Evolutionary conservation across 2,797 vertebrate genomes (phyloP), one percentile per base, ranked within the genome.

Genomic region (Odontamblyopus rebecca): DNA sequence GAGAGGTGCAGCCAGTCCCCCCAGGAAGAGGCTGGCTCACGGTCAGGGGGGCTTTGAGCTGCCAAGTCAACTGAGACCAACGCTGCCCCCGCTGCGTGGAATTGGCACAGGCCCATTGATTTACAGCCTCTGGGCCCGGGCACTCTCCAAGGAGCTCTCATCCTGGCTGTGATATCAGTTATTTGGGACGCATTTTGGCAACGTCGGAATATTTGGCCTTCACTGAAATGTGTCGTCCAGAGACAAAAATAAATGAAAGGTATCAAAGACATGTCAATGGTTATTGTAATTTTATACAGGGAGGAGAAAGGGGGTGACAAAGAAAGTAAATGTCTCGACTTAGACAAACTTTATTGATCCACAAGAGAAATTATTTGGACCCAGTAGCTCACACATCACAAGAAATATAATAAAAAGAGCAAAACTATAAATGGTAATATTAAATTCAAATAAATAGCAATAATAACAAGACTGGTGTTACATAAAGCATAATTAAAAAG

Each of bases 151-250:
- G 90, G 91, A 89, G 84, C 84, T 72, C 63, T 81, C 78, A 82
- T 83, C 83, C 88, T 89, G 89, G 85, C 85, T 77, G 75, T 84
- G 82, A 85, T 89, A 88, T 90, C 82, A 88, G 93, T 92, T 93
- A 88, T 92, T 92, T 90, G 86, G 84, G 89, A 86, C 87, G 78
- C 85, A 88, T 93, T 48, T 93, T 93, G 91, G 92, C 91, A 87
- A 86, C 15, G 70, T 48, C 6, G 75, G 70, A 85, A 81, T 88
- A 82, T 48, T 87, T 86, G 87, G 86, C 80, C 84, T 76, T 82
- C 70, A 87, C 87, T 88, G 81, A 89, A 91, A 88, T 85, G 80
- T 76, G 60, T 81, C 72, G 60, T 86, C 82, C 81, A 72, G 85
- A 90, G 88, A 85, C 81, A 75, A 85, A 19, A 89, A 89, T 87